A percentile compares a stretch with the other conserved stretches of the same genome.
These are phyloP conservation scores for Vulpes vulpes DNA, from an alignment of 2,113 vertebrate genomes.

Conservation along the genomic window DNA sequence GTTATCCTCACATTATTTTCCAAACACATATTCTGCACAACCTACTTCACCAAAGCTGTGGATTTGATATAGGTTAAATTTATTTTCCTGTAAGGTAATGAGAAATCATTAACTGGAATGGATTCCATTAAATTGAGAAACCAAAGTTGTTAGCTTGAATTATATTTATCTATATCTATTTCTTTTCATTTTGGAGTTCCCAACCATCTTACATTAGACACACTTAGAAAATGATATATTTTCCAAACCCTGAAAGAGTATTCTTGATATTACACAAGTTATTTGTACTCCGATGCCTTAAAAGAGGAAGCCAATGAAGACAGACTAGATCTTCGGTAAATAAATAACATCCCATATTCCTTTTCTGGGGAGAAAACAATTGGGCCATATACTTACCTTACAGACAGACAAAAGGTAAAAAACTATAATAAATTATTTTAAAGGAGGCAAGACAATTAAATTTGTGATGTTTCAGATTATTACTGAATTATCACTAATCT, in stretches of 20 bases:
- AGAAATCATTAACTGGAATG: conserved; percentile 40
- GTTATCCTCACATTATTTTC: background rate
- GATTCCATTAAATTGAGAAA: conserved; percentile 57
- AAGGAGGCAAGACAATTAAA: background rate
- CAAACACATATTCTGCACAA: background rate
- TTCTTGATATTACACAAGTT: background rate
- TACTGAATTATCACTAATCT: conserved; percentile 8
- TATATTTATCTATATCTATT: background rate
- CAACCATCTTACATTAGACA: background rate
- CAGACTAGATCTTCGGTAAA: background rate
- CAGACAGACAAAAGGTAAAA: background rate
- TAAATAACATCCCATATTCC: background rate
- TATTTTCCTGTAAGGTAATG: conserved; percentile 21
- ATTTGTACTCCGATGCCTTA: background rate
- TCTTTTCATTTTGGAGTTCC: background rate
- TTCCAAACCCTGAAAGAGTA: background rate
- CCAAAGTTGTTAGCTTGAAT: conserved; percentile 40
- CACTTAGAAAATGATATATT: background rate
- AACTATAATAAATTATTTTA: background rate
- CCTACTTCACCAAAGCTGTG: conserved; percentile 24
- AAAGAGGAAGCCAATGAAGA: conserved; percentile 6
- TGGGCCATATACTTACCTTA: background rate
- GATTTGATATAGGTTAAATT: conserved; percentile 38
- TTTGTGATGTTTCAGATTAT: background rate
- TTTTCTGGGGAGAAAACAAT: background rate